Percentiles rank a stretch among this genome's conserved stretches.
Evolutionary conservation across 2,888 invertebrate species (phyloP).

Genomic region (Rhamphomyia laevipes): DNA sequence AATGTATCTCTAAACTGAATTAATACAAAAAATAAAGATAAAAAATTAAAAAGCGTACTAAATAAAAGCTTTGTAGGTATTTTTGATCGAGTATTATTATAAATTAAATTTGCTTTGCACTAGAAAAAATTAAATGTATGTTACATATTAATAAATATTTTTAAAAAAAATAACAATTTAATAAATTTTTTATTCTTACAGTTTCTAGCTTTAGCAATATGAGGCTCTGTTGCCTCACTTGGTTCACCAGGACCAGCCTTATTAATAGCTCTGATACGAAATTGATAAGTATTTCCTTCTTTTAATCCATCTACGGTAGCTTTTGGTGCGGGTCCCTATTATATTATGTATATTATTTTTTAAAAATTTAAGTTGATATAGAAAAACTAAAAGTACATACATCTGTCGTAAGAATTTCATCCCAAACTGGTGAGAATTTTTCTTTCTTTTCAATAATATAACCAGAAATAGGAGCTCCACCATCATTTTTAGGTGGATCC

Average conservation of each 20-base stretch:
- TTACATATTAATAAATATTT: too few relatives aligned
- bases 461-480: conserved; percentile 95
- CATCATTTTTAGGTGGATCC: conserved; percentile 89
- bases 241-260: conserved; percentile 90
- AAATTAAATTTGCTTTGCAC: not conserved
- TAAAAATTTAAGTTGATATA: not conserved
- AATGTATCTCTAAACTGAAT: not conserved
- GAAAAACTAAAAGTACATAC: conserved; percentile 35
- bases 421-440: conserved; percentile 76
- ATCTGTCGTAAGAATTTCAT: conserved; percentile 64
- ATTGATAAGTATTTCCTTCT: conserved; percentile 89
- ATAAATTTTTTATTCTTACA: conserved; percentile 46
- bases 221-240: conserved; percentile 77
- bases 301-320: conserved; percentile 75
- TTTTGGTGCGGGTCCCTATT: conserved; percentile 59
- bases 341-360: not conserved
- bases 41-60: conserved; percentile 5
- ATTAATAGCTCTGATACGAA: conserved; percentile 88
- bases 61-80: conserved; percentile 6
- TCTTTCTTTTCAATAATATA: conserved; percentile 89
- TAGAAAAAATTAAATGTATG: not conserved
- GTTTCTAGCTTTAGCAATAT: conserved; percentile 76
- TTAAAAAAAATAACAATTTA: not conserved
- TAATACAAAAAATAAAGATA: not conserved
- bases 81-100: not conserved